phyloP scores from a whole-genome alignment of 1,140 invertebrate genomes.

The Vanessa tameamea region DNA sequence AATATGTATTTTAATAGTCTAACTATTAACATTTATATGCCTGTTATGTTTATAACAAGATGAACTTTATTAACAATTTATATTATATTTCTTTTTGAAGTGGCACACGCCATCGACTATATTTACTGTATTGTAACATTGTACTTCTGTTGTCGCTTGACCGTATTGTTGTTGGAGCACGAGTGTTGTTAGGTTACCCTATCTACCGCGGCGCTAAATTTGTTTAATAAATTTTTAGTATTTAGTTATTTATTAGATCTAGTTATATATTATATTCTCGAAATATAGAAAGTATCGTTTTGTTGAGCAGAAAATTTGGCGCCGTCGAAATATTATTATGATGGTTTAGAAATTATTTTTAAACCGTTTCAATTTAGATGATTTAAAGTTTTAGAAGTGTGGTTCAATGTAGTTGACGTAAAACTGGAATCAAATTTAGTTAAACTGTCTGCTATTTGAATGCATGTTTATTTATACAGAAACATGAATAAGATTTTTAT shows the following conservation, averaged over 20 bases:
- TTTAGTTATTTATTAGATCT: constrained; percentile 51
- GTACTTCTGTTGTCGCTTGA: constrained; percentile 76
- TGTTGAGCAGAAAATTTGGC: constrained; percentile 56
- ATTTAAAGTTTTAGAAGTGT: constrained; percentile 18
- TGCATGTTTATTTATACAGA: constrained; percentile 37
- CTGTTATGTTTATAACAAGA: constrained; percentile 81
- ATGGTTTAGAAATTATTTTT: constrained; percentile 35
- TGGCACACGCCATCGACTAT: constrained; percentile 81
- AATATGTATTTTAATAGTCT: constrained; percentile 80
- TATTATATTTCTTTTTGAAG: constrained; percentile 59
- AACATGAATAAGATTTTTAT: constrained; percentile 25
- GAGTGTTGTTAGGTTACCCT: constrained; percentile 73
- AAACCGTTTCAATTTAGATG: constrained; percentile 21
- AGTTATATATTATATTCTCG: constrained; percentile 44
- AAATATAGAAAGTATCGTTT: constrained; percentile 39
- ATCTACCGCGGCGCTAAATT: constrained; percentile 64
- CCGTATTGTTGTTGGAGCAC: constrained; percentile 74
- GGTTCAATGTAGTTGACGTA: constrained; percentile 22
- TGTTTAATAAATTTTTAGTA: constrained; percentile 40
- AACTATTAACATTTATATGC: constrained; percentile 81
- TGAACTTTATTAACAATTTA: constrained; percentile 78
- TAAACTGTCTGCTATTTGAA: constrained; percentile 20
- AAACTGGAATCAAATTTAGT: constrained; percentile 8
- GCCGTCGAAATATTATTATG: constrained; percentile 43
- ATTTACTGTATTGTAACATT: constrained; percentile 76